These are phyloP conservation scores for Drosophila repleta DNA, from an alignment of 1,140 invertebrate species.

Conservation along the genomic window DNA sequence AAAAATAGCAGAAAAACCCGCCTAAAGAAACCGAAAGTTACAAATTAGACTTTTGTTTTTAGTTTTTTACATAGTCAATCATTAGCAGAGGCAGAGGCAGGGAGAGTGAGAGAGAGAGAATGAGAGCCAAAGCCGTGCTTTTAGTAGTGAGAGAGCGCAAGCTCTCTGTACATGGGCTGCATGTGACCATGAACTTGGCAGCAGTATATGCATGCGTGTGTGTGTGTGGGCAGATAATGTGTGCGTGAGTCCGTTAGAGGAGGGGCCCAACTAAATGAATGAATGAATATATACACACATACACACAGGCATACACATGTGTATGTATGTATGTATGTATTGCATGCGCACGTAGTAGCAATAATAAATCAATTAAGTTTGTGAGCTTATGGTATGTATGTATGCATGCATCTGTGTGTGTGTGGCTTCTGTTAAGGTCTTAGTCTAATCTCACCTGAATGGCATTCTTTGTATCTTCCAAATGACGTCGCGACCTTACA, in stretches of 20 bases:
- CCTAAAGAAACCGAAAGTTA: constrained; percentile 65
- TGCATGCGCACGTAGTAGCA: constrained; percentile 1
- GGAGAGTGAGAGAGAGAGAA: not conserved
- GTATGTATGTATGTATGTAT: not conserved
- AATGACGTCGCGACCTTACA: constrained; percentile 89
- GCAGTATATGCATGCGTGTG: constrained; percentile 29
- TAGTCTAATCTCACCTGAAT: constrained; percentile 86
- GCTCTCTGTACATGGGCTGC: constrained; percentile 25
- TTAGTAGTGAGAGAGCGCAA: constrained; percentile 40
- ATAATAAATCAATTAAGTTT: constrained; percentile 42
- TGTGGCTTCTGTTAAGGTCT: too few species aligned
- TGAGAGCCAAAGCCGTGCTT: constrained; percentile 47
- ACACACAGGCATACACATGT: not conserved
- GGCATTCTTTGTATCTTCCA: constrained; percentile 88
- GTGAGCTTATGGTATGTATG: constrained; percentile 19
- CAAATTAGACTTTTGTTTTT: constrained; percentile 37
- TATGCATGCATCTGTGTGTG: too few species aligned
- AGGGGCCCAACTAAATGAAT: constrained; percentile 52
- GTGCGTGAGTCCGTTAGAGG: constrained; percentile 17
- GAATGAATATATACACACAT: constrained; percentile 12
- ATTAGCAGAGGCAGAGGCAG: constrained; percentile 30
- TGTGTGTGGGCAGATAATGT: constrained; percentile 4
- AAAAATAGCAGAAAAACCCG: constrained; percentile 26
- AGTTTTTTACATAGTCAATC: constrained; percentile 38
- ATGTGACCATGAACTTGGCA: constrained; percentile 73